phyloP scores from a whole-genome alignment of 2,888 invertebrate species.

The Thymelicus sylvestris region DNA sequence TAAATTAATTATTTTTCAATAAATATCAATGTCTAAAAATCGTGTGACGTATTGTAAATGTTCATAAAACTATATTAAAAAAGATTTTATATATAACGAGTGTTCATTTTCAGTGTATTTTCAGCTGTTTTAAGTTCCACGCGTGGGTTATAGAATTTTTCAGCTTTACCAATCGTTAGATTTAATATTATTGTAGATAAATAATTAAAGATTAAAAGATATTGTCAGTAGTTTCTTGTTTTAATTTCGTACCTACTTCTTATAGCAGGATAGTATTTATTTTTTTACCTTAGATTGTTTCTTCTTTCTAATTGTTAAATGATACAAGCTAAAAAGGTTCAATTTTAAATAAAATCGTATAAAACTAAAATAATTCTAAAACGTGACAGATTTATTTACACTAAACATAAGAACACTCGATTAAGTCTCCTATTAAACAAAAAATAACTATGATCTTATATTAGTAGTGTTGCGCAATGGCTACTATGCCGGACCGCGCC shows the following conservation, averaged over 20 bases:
- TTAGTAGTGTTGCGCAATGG: no score
- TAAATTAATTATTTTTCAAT: no score
- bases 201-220: conserved; percentile 17
- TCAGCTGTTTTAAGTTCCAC: conserved; percentile 26
- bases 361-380: no score
- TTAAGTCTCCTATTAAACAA: no score
- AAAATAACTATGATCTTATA: no score
- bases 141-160: conserved; percentile 29
- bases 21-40: background rate
- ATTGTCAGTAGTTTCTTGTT: background rate
- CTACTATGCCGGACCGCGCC: no score
- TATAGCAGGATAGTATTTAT: background rate
- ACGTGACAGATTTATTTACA: no score
- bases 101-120: conserved; percentile 28
- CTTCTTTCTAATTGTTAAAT: no score
- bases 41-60: conserved; percentile 4
- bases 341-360: no score
- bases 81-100: background rate
- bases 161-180: conserved; percentile 36
- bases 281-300: no score
- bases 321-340: no score
- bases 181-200: conserved; percentile 31
- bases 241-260: conserved; percentile 2
- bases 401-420: no score
- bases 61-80: background rate